Evolutionary conservation across 2,888 invertebrate genomes (phyloP).

Genomic region (Cryptocephalus moraei): DNA sequence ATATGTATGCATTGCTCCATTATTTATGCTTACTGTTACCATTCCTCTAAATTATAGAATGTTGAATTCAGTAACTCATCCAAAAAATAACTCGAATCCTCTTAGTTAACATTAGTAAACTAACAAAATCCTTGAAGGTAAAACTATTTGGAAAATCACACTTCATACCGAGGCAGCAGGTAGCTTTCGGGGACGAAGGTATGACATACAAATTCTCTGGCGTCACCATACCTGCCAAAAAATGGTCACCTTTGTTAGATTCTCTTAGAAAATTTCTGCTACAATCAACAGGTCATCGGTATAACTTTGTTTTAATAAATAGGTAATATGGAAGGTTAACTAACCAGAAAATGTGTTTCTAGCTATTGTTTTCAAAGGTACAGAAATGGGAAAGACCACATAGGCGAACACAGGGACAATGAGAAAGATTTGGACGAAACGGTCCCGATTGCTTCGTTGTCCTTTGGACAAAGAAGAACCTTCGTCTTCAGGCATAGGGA

Average conservation of each 20-base stretch:
- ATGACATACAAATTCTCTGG: slow-evolving; percentile 57
- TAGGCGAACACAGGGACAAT: slow-evolving; percentile 63
- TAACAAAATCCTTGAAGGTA: slow-evolving; percentile 19
- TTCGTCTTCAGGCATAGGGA: slow-evolving; percentile 56
- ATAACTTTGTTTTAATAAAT: slow-evolving; percentile 59
- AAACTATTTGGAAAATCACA: slow-evolving; percentile 58
- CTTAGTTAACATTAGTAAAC: neutral
- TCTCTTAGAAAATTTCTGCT: slow-evolving; percentile 43
- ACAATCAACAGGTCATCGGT: slow-evolving; percentile 43
- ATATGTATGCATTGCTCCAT: too few relatives aligned
- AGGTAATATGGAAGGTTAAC: slow-evolving; percentile 38
- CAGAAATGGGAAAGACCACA: slow-evolving; percentile 55
- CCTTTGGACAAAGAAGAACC: slow-evolving; percentile 52
- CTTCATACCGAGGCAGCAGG: slow-evolving; percentile 57
- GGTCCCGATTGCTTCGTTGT: slow-evolving; percentile 57
- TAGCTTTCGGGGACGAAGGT: slow-evolving; percentile 55
- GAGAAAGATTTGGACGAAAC: slow-evolving; percentile 53
- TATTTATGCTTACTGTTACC: too few relatives aligned
- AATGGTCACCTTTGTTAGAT: slow-evolving; percentile 48
- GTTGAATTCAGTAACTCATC: too few relatives aligned
- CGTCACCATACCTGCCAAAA: slow-evolving; percentile 49
- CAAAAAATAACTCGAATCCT: too few relatives aligned
- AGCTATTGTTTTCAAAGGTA: slow-evolving; percentile 41
- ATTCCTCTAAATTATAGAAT: too few relatives aligned
- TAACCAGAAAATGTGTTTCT: slow-evolving; percentile 1